Base-by-base conservation (phyloP, 2,888 invertebrate species). In the Eupeodes luniger region DNA sequence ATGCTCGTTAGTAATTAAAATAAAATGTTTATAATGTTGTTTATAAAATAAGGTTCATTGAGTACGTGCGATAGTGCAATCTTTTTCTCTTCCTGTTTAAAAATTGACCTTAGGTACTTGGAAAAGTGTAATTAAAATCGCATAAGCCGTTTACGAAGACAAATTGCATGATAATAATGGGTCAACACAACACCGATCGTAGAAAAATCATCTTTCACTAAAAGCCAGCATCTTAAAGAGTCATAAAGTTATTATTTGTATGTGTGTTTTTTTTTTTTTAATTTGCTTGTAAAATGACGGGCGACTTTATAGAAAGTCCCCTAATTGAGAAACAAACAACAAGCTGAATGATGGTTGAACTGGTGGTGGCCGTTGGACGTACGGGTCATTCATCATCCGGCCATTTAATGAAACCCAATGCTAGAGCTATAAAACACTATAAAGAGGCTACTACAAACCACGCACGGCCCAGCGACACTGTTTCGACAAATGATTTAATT, bases 351-450 rank as follows among this genome's bases (percentile, higher is more conserved):
- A 19, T 51, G 59, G 59, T 61, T 84, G 87, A 85, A 84, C 80
- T 77, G 62, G 55, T 77, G 64, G 67, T 80, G 64, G 74, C 85
- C 87, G 77, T 74, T 84, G 81, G 87, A 84, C 84, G 87, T 88
- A 88, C 81, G 87, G 87, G 87, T 88, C 87, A 88, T 88, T 84
- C 84, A 88, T 88, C 84, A 88, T 88, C 87, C 87, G 87, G 87
- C 87, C 87, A 88, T 84, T 88, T 88, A 85, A 88, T 85, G 84
- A 85, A 84, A 74, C 81, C 57, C 72, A 77, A 72, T 34, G 79
- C 64, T 62, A 61, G 59, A 62, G 57, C 59, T 5, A 66, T 66
- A 81, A 66, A 66, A 47, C 34, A 81, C 49, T 34, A 40, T 40
- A 12, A 55, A 55, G 14, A 62, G 40, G 53, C 67, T 82, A 64